Percentiles rank a stretch among this genome's conserved stretches.
phyloP scores from a whole-genome alignment of 2,113 vertebrate genomes.

The Scophthalmus maximus region DNA sequence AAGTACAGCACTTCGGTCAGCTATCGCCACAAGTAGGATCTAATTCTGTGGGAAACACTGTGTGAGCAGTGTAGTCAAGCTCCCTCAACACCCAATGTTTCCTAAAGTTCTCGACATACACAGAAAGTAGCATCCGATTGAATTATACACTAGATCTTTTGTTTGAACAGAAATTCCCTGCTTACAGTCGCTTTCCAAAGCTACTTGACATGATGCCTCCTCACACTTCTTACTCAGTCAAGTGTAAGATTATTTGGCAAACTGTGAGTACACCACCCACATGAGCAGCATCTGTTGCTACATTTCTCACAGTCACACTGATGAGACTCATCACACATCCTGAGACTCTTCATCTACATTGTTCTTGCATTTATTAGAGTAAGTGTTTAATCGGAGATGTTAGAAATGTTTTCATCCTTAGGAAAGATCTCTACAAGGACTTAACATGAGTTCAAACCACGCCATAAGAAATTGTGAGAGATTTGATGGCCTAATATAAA shows the following conservation, averaged over 20 bases:
- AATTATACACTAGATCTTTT: slow-evolving; percentile 23
- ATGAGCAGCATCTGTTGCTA: slow-evolving; percentile 60
- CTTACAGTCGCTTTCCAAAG: slow-evolving; percentile 27
- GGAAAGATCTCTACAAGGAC: background rate
- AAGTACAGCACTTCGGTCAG: background rate
- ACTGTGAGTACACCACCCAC: slow-evolving; percentile 50
- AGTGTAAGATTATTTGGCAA: slow-evolving; percentile 62
- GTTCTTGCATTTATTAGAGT: slow-evolving; percentile 23
- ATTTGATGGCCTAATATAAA: background rate
- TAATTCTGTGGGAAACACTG: background rate
- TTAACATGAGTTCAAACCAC: too few relatives aligned
- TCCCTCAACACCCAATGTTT: slow-evolving; percentile 3
- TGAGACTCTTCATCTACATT: slow-evolving; percentile 23
- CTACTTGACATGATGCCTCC: slow-evolving; percentile 27
- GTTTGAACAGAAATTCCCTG: slow-evolving; percentile 23
- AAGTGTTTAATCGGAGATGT: slow-evolving; percentile 24
- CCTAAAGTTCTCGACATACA: slow-evolving; percentile 6
- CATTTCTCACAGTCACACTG: slow-evolving; percentile 37
- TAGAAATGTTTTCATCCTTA: background rate
- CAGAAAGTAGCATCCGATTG: background rate
- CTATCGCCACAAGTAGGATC: background rate
- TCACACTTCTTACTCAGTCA: slow-evolving; percentile 49
- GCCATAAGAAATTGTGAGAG: too few relatives aligned
- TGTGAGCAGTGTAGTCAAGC: too few relatives aligned
- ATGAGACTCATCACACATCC: slow-evolving; percentile 37